These are phyloP conservation scores for Reticulitermes lucifugus DNA, from an alignment of 2,888 invertebrate genomes.

Conservation along the genomic window DNA sequence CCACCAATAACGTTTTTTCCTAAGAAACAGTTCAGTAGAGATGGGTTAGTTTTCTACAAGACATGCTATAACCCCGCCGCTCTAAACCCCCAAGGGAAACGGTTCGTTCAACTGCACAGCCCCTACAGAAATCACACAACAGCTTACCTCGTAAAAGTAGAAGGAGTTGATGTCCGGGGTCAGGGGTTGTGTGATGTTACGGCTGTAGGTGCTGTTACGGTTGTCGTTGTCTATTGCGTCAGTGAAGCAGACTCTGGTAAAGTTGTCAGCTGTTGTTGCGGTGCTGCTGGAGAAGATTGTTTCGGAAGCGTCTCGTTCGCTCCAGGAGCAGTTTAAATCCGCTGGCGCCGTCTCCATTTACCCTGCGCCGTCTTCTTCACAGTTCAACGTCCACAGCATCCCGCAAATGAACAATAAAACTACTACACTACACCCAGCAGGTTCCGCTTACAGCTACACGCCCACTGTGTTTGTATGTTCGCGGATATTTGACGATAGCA, in stretches of 20 bases:
- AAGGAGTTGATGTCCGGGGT: conserved; percentile 65
- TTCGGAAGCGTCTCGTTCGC: conserved; percentile 13
- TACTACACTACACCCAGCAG: not conserved
- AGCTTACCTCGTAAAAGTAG: conserved; percentile 68
- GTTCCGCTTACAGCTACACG: not conserved
- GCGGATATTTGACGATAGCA: not conserved
- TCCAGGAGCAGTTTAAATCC: conserved; percentile 40
- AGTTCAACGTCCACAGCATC: conserved; percentile 27
- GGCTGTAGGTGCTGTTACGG: conserved; percentile 47
- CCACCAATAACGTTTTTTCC: no score
- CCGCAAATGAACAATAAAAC: not conserved
- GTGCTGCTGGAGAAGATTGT: not conserved
- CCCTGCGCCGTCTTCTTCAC: conserved; percentile 21
- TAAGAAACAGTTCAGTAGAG: no score
- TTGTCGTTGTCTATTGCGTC: conserved; percentile 19
- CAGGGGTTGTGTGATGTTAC: conserved; percentile 38
- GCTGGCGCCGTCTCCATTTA: conserved; percentile 32
- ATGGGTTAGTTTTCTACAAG: no score
- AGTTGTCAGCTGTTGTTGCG: conserved; percentile 1
- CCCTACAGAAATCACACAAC: not conserved
- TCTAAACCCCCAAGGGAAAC: no score
- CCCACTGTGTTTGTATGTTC: no score
- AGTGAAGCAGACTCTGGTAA: conserved; percentile 14
- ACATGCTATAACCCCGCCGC: no score
- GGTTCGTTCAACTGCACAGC: no score